These are phyloP conservation scores for Copsychus sechellarum DNA, from an alignment of 2,113 vertebrate genomes.

Conservation along the genomic window DNA sequence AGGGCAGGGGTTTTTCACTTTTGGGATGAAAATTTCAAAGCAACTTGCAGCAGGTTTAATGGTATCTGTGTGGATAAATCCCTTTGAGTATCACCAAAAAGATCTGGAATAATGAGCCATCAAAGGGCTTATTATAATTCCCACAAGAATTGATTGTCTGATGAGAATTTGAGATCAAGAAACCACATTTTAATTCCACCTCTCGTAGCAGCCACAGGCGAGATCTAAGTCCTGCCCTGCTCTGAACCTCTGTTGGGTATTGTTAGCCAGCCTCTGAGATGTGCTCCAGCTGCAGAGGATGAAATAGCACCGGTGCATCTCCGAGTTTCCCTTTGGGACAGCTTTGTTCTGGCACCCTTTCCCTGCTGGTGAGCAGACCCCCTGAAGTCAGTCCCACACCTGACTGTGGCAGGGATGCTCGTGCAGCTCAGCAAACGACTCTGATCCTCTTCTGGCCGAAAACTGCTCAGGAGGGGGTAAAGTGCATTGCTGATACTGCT, in stretches of 20 bases:
- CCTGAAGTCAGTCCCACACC: rapidly evolving
- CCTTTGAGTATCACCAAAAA: background rate
- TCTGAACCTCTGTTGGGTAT: background rate
- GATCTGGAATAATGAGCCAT: background rate
- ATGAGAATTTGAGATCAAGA: background rate
- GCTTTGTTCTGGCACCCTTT: background rate
- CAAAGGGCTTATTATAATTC: background rate
- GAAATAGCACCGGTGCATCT: rapidly evolving
- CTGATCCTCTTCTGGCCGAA: background rate
- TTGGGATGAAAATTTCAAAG: background rate
- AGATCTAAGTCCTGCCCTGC: background rate
- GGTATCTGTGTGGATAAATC: background rate
- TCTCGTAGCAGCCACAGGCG: rapidly evolving
- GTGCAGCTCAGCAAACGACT: background rate
- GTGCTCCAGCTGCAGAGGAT: background rate
- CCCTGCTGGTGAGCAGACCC: rapidly evolving
- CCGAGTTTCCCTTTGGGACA: background rate
- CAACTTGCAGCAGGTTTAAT: background rate
- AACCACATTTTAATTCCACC: background rate
- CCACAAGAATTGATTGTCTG: background rate
- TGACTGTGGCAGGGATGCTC: rapidly evolving
- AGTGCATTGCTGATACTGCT: background rate
- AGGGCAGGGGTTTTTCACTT: rapidly evolving
- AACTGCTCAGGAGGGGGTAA: background rate
- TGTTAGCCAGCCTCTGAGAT: background rate